A percentile compares a stretch with the other conserved stretches of the same genome.
phyloP scores from a whole-genome alignment of 2,888 invertebrate species.

The Pseudoips prasinana region DNA sequence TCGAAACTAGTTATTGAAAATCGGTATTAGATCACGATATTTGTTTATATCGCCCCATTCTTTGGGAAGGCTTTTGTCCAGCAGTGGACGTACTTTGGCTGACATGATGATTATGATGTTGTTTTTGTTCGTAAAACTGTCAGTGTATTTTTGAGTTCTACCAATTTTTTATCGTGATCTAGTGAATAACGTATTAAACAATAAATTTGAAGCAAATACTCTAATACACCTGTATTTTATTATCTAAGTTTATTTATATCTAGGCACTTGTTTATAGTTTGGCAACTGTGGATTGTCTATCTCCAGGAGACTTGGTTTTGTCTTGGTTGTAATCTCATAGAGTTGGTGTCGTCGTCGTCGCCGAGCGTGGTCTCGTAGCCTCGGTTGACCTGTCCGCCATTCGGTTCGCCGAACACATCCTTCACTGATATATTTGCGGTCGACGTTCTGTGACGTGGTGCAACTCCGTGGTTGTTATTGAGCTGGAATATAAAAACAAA shows the following conservation, averaged over 20 bases:
- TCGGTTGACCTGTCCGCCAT: constrained; percentile 88
- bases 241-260: constrained; percentile 37
- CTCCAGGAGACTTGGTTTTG: constrained; percentile 84
- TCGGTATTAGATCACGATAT: no score
- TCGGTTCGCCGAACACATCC: constrained; percentile 88
- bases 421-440: constrained; percentile 90
- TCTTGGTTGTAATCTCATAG: constrained; percentile 87
- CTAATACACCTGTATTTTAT: no score
- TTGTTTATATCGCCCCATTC: no score
- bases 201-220: no score
- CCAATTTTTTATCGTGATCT: no score
- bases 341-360: constrained; percentile 87
- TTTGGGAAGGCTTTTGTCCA: no score
- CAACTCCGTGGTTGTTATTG: constrained; percentile 83
- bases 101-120: no score
- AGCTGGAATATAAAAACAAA: constrained; percentile 60
- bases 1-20: no score
- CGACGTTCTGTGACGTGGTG: constrained; percentile 87
- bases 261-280: constrained; percentile 39
- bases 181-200: no score
- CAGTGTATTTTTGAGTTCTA: no score
- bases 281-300: constrained; percentile 61
- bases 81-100: no score
- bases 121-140: no score
- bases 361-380: constrained; percentile 86